Evolutionary conservation across 2,113 vertebrate species (phyloP).

Genomic region (Charadrius vociferus): DNA sequence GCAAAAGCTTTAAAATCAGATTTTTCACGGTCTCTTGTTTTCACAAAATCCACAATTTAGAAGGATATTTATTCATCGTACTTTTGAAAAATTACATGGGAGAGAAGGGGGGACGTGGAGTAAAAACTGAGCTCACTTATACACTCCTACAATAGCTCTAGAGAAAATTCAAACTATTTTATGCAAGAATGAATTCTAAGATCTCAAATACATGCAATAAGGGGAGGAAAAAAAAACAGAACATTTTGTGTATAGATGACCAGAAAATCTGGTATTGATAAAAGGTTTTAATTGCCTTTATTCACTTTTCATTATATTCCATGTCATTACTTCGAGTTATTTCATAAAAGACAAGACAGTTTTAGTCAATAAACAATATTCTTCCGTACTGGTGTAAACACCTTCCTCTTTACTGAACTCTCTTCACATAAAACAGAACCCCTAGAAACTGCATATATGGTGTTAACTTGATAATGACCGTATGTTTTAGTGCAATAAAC

Average conservation of each 20-base stretch:
- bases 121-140: neutral
- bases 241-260: neutral
- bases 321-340: accelerated
- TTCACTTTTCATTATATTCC: neutral
- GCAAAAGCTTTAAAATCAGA: neutral
- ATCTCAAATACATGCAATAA: neutral
- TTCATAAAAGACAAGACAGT: neutral
- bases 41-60: neutral
- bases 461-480: neutral
- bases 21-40: neutral
- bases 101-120: neutral
- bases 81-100: neutral
- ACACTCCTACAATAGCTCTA: neutral
- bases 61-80: neutral
- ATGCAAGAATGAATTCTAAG: neutral
- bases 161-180: constrained; percentile 2
- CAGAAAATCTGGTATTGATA: neutral
- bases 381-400: neutral
- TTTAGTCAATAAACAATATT: neutral
- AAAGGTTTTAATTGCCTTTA: neutral
- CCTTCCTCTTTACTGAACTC: neutral
- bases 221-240: neutral
- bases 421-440: neutral
- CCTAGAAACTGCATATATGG: neutral
- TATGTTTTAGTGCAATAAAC: neutral